Conservation (phyloP, 2,113 vertebrate species). For the Forbesichthys agassizii region DNA sequence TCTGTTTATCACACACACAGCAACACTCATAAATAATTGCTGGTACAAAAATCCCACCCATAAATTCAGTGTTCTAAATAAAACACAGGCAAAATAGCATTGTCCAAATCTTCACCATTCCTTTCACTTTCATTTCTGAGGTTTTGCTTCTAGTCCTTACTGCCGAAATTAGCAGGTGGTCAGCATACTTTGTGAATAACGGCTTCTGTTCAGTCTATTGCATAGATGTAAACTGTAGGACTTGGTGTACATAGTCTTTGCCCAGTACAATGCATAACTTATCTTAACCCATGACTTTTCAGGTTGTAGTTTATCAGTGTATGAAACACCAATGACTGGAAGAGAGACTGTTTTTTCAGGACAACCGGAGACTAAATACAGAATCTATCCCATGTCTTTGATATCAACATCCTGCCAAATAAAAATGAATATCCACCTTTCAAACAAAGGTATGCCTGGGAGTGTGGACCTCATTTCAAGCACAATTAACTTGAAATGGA, state of each 20-base stretch:
- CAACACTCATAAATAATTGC: background rate
- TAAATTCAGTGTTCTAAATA: no score
- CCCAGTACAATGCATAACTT: background rate
- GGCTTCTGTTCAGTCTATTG: slow-evolving; percentile 47
- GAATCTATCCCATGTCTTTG: slow-evolving; percentile 77
- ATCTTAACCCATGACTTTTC: slow-evolving; percentile 11
- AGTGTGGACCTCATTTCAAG: slow-evolving; percentile 88
- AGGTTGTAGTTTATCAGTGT: slow-evolving; percentile 25
- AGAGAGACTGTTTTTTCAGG: slow-evolving; percentile 65
- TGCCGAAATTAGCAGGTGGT: slow-evolving; percentile 12
- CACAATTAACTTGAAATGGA: slow-evolving; percentile 88
- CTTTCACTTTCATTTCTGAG: background rate
- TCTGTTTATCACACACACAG: background rate
- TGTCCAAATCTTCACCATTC: no score
- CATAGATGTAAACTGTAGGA: no score
- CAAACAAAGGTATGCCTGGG: slow-evolving; percentile 83
- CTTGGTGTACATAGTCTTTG: no score
- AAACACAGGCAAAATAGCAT: no score
- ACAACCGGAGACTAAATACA: slow-evolving; percentile 73
- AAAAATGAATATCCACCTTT: slow-evolving; percentile 85
- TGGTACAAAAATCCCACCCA: background rate
- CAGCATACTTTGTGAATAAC: background rate
- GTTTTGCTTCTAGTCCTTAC: slow-evolving; percentile 11
- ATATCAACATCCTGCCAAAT: slow-evolving; percentile 82
- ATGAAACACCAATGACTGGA: slow-evolving; percentile 62